Evolutionary conservation across 2,797 vertebrate genomes (phyloP).

Genomic region (Cossypha dichroa): DNA sequence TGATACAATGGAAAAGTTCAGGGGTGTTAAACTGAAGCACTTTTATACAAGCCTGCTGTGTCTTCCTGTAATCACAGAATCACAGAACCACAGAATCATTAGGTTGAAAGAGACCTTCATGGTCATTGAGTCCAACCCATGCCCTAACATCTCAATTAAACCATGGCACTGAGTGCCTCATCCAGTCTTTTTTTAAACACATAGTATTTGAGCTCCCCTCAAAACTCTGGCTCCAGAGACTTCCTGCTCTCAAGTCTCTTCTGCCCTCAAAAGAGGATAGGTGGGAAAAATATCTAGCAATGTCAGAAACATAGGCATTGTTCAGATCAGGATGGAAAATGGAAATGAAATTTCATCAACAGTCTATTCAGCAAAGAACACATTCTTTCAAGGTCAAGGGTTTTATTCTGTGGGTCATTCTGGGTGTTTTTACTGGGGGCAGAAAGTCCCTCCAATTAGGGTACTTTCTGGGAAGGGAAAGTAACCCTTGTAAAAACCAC

Average conservation of each 20-base stretch:
- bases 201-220: background rate
- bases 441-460: background rate
- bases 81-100: no score
- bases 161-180: no score
- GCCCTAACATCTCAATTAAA: no score
- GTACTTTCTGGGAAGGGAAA: background rate
- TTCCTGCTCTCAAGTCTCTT: background rate
- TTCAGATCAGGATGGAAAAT: background rate
- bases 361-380: background rate
- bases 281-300: background rate
- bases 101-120: no score
- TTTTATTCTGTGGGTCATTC: background rate
- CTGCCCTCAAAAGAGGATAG: background rate
- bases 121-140: no score
- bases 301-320: background rate
- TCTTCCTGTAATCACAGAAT: background rate
- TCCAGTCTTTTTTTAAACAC: no score
- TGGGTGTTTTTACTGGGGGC: fast-evolving
- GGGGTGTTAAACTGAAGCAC: background rate
- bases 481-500: background rate
- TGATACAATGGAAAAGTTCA: background rate
- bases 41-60: background rate
- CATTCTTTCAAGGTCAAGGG: background rate
- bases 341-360: background rate
- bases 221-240: background rate